phyloP scores from a whole-genome alignment of 92 coral and sea anemone species.

The Zoanthus solanderi region DNA sequence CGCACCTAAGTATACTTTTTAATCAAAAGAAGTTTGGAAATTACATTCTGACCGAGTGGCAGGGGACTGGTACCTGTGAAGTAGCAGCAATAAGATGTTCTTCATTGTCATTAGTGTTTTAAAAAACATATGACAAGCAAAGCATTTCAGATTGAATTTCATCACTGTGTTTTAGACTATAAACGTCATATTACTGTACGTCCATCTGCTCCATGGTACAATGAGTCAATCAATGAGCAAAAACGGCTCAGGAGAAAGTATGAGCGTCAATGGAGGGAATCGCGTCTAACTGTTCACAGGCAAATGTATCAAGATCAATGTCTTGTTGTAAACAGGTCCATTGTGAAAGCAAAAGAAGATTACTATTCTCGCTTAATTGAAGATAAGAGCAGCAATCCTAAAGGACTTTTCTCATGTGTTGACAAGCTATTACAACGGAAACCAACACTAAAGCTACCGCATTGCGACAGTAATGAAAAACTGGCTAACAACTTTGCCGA shows the following conservation, averaged over 20 bases:
- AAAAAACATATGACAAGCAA: too few relatives aligned
- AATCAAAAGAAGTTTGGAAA: too few relatives aligned
- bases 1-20: too few relatives aligned
- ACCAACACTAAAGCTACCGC: slow-evolving; percentile 40
- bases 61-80: too few relatives aligned
- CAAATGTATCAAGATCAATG: slow-evolving; percentile 48
- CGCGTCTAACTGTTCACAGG: slow-evolving; percentile 42
- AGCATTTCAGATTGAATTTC: too few relatives aligned
- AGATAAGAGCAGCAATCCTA: slow-evolving; percentile 47
- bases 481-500: slow-evolving; percentile 52
- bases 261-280: slow-evolving; percentile 19
- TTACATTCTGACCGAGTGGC: too few relatives aligned
- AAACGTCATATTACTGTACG: too few relatives aligned
- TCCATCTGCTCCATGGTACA: too few relatives aligned
- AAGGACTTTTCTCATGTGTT: slow-evolving; percentile 44
- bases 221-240: too few relatives aligned
- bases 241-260: background rate
- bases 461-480: slow-evolving; percentile 22
- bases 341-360: slow-evolving; percentile 43
- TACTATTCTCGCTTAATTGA: slow-evolving; percentile 47
- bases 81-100: too few relatives aligned
- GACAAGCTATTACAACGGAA: slow-evolving; percentile 49
- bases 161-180: too few relatives aligned
- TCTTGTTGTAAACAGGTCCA: slow-evolving; percentile 46
- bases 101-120: too few relatives aligned